Evolutionary conservation across 2,797 vertebrate genomes (phyloP), one percentile per base, ranked within the genome.

Genomic region (Poeciliopsis paucimaculata): DNA sequence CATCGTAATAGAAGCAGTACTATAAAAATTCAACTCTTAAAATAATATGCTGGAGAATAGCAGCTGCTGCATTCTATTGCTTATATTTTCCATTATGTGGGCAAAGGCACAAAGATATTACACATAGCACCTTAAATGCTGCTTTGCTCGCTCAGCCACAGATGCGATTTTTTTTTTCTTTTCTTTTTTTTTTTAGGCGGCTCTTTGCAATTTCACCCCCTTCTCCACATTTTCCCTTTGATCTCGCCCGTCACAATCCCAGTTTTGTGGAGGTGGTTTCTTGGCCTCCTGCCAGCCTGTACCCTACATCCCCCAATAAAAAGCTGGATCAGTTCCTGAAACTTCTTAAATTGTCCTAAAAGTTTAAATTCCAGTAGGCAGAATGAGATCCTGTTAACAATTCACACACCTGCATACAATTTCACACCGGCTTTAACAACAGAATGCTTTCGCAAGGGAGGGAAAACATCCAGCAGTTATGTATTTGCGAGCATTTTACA

Each of bases 371-470:
- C 71, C 20, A 10, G 80, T 78, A 80, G 91, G 82, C 82, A 78
- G 72, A 76, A 45, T 46, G 82, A 84, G 85, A 88, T 85, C 86
- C 77, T 74, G 85, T 91, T 93, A 90, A 90, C 88, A 90, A 86
- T 90, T 77, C 84, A 79, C 81, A 88, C 82, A 90, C 88, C 85
- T 89, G 90, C 85, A 90, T 88, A 90, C 81, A 90, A 90, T 92
- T 91, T 89, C 89, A 90, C 90, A 94, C 87, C 5, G 87, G 83
- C 86, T 92, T 90, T 90, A 90, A 91, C 88, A 92, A 92, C 88
- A 88, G 78, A 86, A 88, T 85, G 81, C 72, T 87, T 85, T 81
- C 66, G 80, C 68, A 77, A 45, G 72, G 87, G 78, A 87, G 79
- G 76, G 83, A 81, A 72, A 78, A 80, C 82, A 80, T 91, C 73